Percentiles rank a stretch among this genome's conserved stretches.
Evolutionary conservation across 2,113 vertebrate genomes (phyloP).

Genomic region (Eurystomus gularis): DNA sequence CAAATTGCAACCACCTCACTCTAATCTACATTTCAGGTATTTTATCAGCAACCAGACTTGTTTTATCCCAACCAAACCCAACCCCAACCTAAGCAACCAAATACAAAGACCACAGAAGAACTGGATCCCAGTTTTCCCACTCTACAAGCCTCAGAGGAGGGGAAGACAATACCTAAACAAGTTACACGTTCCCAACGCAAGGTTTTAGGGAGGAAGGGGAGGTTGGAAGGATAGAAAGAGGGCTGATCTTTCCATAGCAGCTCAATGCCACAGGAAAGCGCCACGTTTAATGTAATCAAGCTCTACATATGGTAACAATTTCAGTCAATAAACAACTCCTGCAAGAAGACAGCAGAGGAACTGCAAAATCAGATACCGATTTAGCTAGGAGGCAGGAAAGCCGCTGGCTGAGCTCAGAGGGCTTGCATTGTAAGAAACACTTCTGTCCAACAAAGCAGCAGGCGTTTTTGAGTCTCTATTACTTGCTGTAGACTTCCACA

Average conservation of each 20-base stretch:
- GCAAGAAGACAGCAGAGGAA: constrained; percentile 35
- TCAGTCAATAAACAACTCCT: constrained; percentile 65
- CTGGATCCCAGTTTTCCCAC: neutral
- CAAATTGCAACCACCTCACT: neutral
- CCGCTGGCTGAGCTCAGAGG: neutral
- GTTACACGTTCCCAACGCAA: fast-evolving
- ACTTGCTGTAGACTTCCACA: neutral
- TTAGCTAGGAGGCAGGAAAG: constrained; percentile 5
- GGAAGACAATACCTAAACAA: neutral
- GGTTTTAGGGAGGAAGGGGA: neutral
- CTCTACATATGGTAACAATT: constrained; percentile 70
- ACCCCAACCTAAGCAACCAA: neutral
- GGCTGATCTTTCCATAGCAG: neutral
- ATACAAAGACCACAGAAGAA: neutral
- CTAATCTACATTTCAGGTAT: neutral
- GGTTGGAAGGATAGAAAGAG: neutral
- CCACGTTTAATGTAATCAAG: constrained; percentile 68
- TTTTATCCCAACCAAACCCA: neutral
- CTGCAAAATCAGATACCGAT: constrained; percentile 32
- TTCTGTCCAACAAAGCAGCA: neutral
- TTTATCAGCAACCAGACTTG: neutral
- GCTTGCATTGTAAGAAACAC: neutral
- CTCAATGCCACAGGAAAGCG: constrained; percentile 53
- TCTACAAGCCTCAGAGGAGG: neutral
- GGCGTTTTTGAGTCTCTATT: neutral